Evolutionary conservation across 2,888 invertebrate species (phyloP), one percentile per base, ranked within the genome.

Genomic region (Maniola hyperantus): DNA sequence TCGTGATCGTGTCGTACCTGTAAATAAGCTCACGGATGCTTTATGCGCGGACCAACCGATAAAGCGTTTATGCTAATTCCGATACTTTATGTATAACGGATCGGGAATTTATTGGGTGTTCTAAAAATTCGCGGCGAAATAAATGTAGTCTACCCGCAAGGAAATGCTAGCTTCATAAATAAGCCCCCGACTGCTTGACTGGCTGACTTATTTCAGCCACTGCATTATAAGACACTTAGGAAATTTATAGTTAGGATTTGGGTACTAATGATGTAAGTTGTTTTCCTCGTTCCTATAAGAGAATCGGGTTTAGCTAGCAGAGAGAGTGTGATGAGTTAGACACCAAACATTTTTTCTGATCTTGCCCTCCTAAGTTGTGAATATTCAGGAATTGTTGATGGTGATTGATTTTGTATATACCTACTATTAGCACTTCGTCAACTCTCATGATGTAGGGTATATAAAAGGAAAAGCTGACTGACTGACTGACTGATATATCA

Each of bases 51-150:
- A 70, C 71, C 73, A 66, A 67, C 72, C 80, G 76, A 79, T 81
- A 81, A 80, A 80, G 76, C 76, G 81, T 81, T 82, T 82, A 83
- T 83, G 82, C 79, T 80, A 82, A 83, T 82, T 79, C 74, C 65
- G 66, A 72, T 72, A 79, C 76, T 82, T 81, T 79, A 81, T 80
- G 80, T 80, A 77, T 78, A 73, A 76, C 78, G 78, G 77, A 77
- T 78, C 67, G 70, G 64, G 74, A 77, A 80, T 80, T 81, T 81
- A 82, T 81, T 73, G 74, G 72, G 51, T 68, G 68, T 70, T 72
- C 72, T 70, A 70, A 71, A 75, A 74, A 71, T 72, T 71, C 69
- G 62, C 66, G 55, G 66, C 48, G 15, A 66, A 66, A 61, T 59
- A 48, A 54, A 68, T 48, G 34, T 51, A 36, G 64, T 55, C 61